Evolutionary conservation across 2,113 vertebrate genomes (phyloP).

Genomic region (Pelodiscus sinensis): DNA sequence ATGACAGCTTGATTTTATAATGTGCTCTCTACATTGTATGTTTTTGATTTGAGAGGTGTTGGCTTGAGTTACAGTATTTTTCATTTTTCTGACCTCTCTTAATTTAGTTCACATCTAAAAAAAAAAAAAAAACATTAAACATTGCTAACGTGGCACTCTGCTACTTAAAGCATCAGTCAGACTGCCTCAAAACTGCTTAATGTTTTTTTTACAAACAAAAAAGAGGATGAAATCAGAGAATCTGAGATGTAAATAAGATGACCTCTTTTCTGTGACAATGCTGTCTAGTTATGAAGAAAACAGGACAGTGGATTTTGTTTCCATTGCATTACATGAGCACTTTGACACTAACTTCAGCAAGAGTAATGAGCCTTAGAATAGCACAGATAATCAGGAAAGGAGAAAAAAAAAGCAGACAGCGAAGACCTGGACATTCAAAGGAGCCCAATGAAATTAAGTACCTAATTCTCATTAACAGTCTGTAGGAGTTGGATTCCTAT

Average conservation of each 20-base stretch:
- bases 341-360: not conserved
- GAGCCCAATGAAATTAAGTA: not conserved
- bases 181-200: not conserved
- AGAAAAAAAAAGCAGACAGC: not conserved
- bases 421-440: not conserved
- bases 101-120: not conserved
- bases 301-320: not conserved
- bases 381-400: not conserved
- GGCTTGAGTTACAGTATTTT: not conserved
- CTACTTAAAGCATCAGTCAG: not conserved
- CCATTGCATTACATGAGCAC: not conserved
- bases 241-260: not conserved
- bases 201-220: conserved; percentile 6
- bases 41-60: not conserved
- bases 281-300: not conserved
- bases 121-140: not conserved
- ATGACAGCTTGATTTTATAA: not conserved
- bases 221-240: not conserved
- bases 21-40: not conserved
- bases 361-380: not conserved
- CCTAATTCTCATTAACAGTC: not conserved
- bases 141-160: not conserved
- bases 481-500: not conserved
- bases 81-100: not conserved
- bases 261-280: not conserved